Conservation (phyloP, 2,113 vertebrate genomes). For the Paratilapia polleni region DNA sequence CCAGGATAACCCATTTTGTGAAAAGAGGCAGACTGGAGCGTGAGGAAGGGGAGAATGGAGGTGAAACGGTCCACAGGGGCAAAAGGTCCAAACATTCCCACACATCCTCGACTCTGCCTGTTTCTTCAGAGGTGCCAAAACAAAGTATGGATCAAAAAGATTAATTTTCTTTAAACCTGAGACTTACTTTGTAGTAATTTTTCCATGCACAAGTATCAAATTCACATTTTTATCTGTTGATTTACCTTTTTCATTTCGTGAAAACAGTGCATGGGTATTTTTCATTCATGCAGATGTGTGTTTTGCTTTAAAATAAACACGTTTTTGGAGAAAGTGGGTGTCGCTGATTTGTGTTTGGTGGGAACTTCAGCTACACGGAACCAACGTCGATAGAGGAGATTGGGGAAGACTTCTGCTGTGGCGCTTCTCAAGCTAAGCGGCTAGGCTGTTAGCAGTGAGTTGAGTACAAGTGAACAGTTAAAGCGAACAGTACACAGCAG, state of each 20-base stretch:
- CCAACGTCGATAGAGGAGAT: background rate
- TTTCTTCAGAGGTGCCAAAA: background rate
- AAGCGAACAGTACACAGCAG: no score
- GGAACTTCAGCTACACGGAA: constrained; percentile 30
- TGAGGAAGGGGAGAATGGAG: constrained; percentile 74
- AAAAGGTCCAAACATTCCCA: constrained; percentile 65
- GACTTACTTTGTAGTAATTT: background rate
- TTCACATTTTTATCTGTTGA: background rate
- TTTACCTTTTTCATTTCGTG: background rate
- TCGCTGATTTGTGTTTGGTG: background rate
- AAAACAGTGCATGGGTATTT: background rate
- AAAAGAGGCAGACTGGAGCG: constrained; percentile 86
- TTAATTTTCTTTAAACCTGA: background rate
- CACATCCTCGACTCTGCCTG: constrained; percentile 15
- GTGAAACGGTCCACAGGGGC: constrained; percentile 59
- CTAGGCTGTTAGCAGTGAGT: constrained; percentile 38
- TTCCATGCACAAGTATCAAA: background rate
- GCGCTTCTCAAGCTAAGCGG: constrained; percentile 3
- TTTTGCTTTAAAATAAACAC: constrained; percentile 52
- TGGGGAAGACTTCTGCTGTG: constrained; percentile 17
- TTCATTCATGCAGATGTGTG: background rate
- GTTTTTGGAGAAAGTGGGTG: background rate
- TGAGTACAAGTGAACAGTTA: background rate
- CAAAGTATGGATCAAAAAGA: constrained; percentile 14
- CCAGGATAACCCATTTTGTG: constrained; percentile 89